Evolutionary conservation across 2,888 invertebrate genomes (phyloP), one percentile per base, ranked within the genome.

Genomic region (Dexiosoma caninum): DNA sequence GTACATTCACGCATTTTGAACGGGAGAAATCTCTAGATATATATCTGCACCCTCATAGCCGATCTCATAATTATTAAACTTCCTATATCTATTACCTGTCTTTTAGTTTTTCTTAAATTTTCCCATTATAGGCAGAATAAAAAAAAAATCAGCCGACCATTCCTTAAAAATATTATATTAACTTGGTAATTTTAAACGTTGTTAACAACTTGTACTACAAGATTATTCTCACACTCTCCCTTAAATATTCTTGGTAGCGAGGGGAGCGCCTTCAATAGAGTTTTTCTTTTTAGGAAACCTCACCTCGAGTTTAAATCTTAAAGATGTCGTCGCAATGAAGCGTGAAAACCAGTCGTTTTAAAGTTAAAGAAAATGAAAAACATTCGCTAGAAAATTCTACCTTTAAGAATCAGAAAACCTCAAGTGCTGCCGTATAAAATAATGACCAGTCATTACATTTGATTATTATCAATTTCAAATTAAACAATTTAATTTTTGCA

Each of bases 401-500:
- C 21, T 44, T 46, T 35, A 30, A 66, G 42, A 21, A n/a, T 64
- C 32, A 2, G 21, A 21, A 72, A 77, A 77, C 77, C 69, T 60
- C 62, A 74, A 62, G 23, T 69, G 69, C 69, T 72, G 77, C 49
- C 66, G 64, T 59, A n/a, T 19, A 75, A 51, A 53, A 49, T 67
- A 59, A 75, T 71, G 71, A 69, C 67, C 77, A 51, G 32, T 69
- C 62, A 74, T 72, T 74, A 53, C 57, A 74, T 72, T 66, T 44
- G 57, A 64, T 77, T 69, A 69, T 74, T 51, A 81, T 74, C 81
- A 81, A 69, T 81, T 81, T 81, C 16, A 77, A 72, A 69, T 74
- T 77, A 77, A 81, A 81, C 81, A 81, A 77, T 77, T 81, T 81
- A 81, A 81, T 77, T 81, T 81, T 81, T 81, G 81, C 81, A 81